A percentile compares a stretch with the other conserved stretches of the same genome.
phyloP scores from a whole-genome alignment of 2,888 invertebrate genomes.

The Scrobipalpa costella region DNA sequence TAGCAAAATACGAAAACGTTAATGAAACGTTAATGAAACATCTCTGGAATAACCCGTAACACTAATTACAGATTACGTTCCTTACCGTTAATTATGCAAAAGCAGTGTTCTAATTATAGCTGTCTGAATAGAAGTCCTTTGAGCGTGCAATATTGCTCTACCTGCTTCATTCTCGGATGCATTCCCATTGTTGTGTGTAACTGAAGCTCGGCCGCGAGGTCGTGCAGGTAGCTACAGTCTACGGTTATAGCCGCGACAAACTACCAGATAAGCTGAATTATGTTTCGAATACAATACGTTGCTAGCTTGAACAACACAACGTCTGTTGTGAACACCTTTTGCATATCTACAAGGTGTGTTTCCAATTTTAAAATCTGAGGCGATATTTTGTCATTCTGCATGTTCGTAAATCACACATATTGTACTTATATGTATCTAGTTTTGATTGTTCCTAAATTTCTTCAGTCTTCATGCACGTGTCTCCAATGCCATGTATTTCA shows the following conservation, averaged over 20 bases:
- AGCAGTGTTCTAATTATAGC: slow-evolving; percentile 19
- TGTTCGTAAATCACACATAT: no score
- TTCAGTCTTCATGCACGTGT: no score
- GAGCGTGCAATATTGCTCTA: slow-evolving; percentile 37
- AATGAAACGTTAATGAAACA: no score
- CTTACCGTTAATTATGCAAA: neutral
- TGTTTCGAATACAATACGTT: slow-evolving; percentile 1
- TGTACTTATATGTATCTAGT: no score
- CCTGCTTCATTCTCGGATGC: slow-evolving; percentile 46
- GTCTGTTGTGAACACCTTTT: neutral
- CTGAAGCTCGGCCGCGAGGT: slow-evolving; percentile 54
- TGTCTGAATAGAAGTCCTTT: slow-evolving; percentile 20
- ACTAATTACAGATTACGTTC: slow-evolving; percentile 19
- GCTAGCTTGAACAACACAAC: neutral
- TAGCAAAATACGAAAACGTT: neutral
- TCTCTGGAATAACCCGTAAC: neutral
- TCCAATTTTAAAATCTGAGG: neutral
- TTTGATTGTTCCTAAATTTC: no score
- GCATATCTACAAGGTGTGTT: neutral
- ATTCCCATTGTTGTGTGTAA: slow-evolving; percentile 59
- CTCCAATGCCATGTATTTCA: no score
- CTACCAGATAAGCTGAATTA: neutral
- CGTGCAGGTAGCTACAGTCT: slow-evolving; percentile 51
- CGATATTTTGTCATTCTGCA: no score
- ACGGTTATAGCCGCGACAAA: slow-evolving; percentile 18